Conservation (phyloP, 2,113 vertebrate genomes). For the Lates calcarifer region DNA sequence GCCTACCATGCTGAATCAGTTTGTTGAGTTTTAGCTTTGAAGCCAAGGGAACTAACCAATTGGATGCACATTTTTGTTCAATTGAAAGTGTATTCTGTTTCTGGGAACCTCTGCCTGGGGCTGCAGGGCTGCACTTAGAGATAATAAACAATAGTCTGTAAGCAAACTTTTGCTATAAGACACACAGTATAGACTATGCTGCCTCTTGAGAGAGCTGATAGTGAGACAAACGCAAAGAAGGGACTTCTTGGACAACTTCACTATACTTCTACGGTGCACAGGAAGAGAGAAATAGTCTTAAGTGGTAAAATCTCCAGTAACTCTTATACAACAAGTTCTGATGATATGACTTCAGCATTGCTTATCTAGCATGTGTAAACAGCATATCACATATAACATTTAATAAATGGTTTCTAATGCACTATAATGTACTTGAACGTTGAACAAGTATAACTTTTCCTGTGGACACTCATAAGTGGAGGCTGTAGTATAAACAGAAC, state of each 20-base stretch:
- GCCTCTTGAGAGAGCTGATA: not conserved
- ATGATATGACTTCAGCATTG: not conserved
- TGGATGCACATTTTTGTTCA: conserved; percentile 13
- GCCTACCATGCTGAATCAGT: not conserved
- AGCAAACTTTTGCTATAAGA: not conserved
- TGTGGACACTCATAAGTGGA: too few species aligned
- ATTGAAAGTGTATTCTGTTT: not conserved
- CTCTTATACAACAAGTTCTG: not conserved
- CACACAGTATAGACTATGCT: not conserved
- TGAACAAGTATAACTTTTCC: too few species aligned
- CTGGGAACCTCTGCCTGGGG: not conserved
- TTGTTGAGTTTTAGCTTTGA: not conserved
- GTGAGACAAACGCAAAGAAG: not conserved
- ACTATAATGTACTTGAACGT: too few species aligned
- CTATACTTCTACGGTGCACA: not conserved
- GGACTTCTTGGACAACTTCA: not conserved
- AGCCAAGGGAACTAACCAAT: not conserved
- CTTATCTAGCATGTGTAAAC: not conserved
- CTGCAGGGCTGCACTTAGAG: not conserved
- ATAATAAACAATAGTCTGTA: not conserved
- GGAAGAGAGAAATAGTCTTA: not conserved
- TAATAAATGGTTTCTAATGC: too few species aligned
- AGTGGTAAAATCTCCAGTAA: not conserved
- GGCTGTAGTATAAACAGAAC: too few species aligned
- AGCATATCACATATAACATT: too few species aligned